These are phyloP conservation scores for Nycticryphes semicollaris DNA, from an alignment of 2,113 vertebrate species.

Conservation along the genomic window DNA sequence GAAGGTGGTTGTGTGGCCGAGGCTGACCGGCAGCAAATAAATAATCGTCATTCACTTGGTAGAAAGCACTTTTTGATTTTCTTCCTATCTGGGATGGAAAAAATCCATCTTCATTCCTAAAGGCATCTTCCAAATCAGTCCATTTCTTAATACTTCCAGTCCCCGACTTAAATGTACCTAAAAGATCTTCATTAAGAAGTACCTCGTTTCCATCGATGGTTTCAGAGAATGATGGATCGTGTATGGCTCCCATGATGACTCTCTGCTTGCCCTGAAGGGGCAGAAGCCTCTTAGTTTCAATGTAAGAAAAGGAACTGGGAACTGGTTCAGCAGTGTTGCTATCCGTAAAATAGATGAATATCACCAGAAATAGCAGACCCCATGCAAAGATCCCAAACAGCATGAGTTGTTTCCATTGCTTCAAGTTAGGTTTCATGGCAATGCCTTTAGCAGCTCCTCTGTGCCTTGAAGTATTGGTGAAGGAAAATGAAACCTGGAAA, in stretches of 20 bases:
- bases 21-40: slow-evolving; percentile 69
- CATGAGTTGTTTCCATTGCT: slow-evolving; percentile 92
- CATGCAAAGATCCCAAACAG: slow-evolving; percentile 91
- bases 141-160: slow-evolving; percentile 63
- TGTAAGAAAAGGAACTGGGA: slow-evolving; percentile 82
- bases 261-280: slow-evolving; percentile 85
- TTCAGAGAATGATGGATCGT: slow-evolving; percentile 70
- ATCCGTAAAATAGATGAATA: slow-evolving; percentile 94
- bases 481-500: slow-evolving; percentile 66
- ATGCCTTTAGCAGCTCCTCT: slow-evolving; percentile 48
- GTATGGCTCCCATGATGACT: slow-evolving; percentile 80
- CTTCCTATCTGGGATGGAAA: slow-evolving; percentile 66
- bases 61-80: slow-evolving; percentile 72
- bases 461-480: slow-evolving; percentile 51
- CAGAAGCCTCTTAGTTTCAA: slow-evolving; percentile 85
- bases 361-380: slow-evolving; percentile 88
- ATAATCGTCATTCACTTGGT: slow-evolving; percentile 58
- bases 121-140: slow-evolving; percentile 41
- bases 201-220: slow-evolving; percentile 56
- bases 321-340: slow-evolving; percentile 82
- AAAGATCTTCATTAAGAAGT: slow-evolving; percentile 37
- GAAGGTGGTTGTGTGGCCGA: slow-evolving; percentile 9
- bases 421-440: slow-evolving; percentile 95
- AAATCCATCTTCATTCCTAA: slow-evolving; percentile 65
- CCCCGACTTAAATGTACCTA: slow-evolving; percentile 25